Percentiles rank a stretch among this genome's conserved stretches.
Evolutionary conservation across 1,140 invertebrate genomes (phyloP).

Genomic region (Cataglyphis hispanica): DNA sequence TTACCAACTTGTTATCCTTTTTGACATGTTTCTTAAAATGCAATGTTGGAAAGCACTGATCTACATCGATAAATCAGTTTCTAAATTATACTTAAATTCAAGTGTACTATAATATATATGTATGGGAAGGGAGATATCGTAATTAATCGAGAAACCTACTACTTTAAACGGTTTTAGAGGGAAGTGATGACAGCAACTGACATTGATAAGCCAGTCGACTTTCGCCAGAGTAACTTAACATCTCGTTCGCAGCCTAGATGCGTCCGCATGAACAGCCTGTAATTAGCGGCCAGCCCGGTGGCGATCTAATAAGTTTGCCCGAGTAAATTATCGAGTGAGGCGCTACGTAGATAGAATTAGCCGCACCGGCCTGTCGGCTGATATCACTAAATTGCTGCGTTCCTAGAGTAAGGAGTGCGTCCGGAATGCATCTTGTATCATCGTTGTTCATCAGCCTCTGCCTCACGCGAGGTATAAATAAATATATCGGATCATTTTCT

Average conservation of each 20-base stretch:
- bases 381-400: conserved; percentile 75
- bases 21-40: conserved; percentile 1
- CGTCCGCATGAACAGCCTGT: conserved; percentile 11
- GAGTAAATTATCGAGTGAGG: conserved; percentile 70
- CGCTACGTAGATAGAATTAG: conserved; percentile 71
- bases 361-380: conserved; percentile 57
- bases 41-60: background rate
- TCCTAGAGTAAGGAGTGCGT: conserved; percentile 68
- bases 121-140: background rate
- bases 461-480: conserved; percentile 56
- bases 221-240: conserved; percentile 31
- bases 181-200: conserved; percentile 31
- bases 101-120: too few species aligned
- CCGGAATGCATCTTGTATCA: conserved; percentile 70
- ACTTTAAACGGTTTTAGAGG: conserved; percentile 1
- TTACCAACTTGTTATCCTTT: background rate
- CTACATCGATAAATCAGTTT: conserved; percentile 18
- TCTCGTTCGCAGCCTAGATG: conserved; percentile 16
- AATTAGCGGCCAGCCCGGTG: conserved; percentile 63
- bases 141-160: conserved; percentile 14
- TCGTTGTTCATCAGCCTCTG: conserved; percentile 71
- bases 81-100: background rate
- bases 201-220: conserved; percentile 44
- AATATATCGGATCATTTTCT: conserved; percentile 71
- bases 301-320: conserved; percentile 63